A percentile compares a stretch with the other conserved stretches of the same genome.
Conservation (phyloP, 2,888 invertebrate genomes). For the Zeuzera pyrina region DNA sequence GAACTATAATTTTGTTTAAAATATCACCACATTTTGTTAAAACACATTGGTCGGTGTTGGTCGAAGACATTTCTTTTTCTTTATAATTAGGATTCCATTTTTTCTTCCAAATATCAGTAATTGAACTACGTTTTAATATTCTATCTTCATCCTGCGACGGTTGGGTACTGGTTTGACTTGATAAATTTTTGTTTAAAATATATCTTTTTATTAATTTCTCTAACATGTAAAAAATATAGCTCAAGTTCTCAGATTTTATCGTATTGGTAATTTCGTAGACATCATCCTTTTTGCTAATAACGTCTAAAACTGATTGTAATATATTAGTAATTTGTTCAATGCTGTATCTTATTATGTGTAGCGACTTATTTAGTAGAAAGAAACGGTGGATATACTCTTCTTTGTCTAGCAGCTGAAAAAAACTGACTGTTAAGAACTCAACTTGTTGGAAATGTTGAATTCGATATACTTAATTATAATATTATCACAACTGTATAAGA, state of each 20-base stretch:
- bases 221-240: conserved; percentile 43
- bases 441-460: not conserved
- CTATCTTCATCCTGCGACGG: conserved; percentile 28
- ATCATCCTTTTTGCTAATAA: conserved; percentile 21
- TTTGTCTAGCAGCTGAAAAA: conserved; percentile 42
- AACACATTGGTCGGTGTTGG: no score
- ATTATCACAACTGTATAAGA: no score
- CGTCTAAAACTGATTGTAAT: conserved; percentile 25
- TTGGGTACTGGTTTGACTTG: conserved; percentile 21
- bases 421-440: not conserved
- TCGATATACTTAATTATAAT: no score
- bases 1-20: conserved; percentile 46
- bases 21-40: conserved; percentile 33
- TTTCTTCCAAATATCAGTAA: conserved; percentile 49
- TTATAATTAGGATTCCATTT: conserved; percentile 44
- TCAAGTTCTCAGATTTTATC: conserved; percentile 32
- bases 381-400: conserved; percentile 40
- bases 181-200: conserved; percentile 16
- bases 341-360: conserved; percentile 40
- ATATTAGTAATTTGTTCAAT: conserved; percentile 39
- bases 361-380: conserved; percentile 40
- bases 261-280: conserved; percentile 33
- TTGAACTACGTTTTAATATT: conserved; percentile 32
- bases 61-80: no score
- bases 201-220: conserved; percentile 38